Percentiles rank a stretch among this genome's conserved stretches.
Conservation (phyloP, 35 echinoderm and acorn worm species). For the Stichopus chloronotus region DNA sequence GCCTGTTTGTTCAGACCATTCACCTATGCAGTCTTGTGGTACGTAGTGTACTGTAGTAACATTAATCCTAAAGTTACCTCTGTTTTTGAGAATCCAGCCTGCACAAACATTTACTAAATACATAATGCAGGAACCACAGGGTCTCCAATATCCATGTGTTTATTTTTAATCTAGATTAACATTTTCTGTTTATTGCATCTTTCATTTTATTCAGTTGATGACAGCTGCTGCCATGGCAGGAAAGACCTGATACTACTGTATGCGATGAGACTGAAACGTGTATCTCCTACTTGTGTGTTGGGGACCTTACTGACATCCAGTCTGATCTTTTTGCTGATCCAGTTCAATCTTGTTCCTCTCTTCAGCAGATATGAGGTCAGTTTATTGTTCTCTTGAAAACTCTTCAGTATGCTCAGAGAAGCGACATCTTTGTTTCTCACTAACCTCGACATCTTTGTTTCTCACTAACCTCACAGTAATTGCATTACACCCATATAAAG, state of each 20-base stretch:
- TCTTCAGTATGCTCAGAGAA: neutral
- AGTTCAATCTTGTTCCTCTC: conserved; percentile 25
- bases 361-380: conserved; percentile 23
- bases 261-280: conserved; percentile 22
- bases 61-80: too few relatives aligned
- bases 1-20: too few relatives aligned
- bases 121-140: too few relatives aligned
- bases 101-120: too few relatives aligned
- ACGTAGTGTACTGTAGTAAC: too few relatives aligned
- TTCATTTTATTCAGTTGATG: neutral
- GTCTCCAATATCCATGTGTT: too few relatives aligned
- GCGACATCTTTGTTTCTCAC: neutral
- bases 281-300: conserved; percentile 11
- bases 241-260: neutral
- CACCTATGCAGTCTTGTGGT: too few relatives aligned
- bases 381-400: neutral
- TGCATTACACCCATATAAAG: too few relatives aligned
- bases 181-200: neutral
- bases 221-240: neutral
- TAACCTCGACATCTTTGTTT: neutral
- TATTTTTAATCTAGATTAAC: too few relatives aligned
- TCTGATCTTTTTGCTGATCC: conserved; percentile 36
- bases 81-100: too few relatives aligned
- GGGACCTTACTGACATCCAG: conserved; percentile 24
- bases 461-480: too few relatives aligned